Evolutionary conservation across 2,113 vertebrate genomes (phyloP).

Genomic region (Vidua macroura): DNA sequence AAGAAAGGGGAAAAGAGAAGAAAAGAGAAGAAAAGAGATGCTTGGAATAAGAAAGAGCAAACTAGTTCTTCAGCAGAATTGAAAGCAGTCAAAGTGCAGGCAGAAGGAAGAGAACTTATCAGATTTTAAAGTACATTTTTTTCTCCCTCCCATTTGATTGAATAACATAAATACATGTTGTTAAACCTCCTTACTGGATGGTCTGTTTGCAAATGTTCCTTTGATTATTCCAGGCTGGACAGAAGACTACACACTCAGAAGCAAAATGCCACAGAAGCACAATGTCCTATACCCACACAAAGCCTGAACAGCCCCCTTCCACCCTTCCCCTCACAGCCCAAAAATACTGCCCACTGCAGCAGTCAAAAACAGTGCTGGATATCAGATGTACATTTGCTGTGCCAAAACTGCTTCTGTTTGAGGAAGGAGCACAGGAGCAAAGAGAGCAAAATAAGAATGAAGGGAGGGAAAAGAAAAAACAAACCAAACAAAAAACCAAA

Average conservation of each 20-base stretch:
- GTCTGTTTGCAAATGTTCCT: background rate
- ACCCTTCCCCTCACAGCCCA: background rate
- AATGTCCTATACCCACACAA: background rate
- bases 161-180: background rate
- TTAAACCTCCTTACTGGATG: background rate
- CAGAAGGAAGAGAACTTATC: background rate
- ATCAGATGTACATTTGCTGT: background rate
- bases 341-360: background rate
- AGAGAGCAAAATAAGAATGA: background rate
- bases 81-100: background rate
- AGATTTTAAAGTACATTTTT: background rate
- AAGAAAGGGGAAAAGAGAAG: background rate
- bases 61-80: background rate
- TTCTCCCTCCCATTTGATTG: background rate
- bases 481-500: background rate
- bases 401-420: background rate
- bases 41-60: background rate
- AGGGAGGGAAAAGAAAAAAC: fast-evolving
- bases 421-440: background rate
- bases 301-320: background rate
- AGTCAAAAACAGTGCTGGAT: background rate
- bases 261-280: background rate
- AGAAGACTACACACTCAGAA: fast-evolving
- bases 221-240: background rate
- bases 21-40: background rate